phyloP scores from a whole-genome alignment of 2,888 invertebrate genomes.

The Ditula angustiorana region DNA sequence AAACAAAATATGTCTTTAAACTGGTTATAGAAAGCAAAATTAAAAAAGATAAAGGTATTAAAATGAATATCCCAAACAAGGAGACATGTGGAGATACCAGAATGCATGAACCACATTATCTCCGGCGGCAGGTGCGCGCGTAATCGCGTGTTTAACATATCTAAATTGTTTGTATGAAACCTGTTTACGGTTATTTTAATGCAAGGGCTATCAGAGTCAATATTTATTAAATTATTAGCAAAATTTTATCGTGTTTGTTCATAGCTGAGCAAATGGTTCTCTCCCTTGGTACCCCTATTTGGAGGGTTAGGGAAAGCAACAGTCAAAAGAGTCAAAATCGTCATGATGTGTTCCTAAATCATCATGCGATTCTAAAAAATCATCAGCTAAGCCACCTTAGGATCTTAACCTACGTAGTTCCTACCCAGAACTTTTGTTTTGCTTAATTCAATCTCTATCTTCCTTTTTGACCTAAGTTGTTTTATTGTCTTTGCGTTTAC shows the following conservation, averaged over 20 bases:
- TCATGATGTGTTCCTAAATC: no score
- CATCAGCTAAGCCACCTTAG: no score
- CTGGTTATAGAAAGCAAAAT: constrained; percentile 1
- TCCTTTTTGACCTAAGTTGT: no score
- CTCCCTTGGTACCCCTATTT: no score
- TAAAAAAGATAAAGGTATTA: not conserved
- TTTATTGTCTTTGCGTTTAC: no score
- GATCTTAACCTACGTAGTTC: no score
- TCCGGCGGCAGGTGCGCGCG: constrained; percentile 5
- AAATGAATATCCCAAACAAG: not conserved
- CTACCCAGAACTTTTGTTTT: no score
- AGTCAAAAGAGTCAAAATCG: not conserved
- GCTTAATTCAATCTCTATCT: no score
- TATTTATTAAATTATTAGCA: not conserved
- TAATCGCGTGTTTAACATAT: constrained; percentile 13
- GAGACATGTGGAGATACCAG: not conserved
- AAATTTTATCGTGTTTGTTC: not conserved
- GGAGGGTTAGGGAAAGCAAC: not conserved
- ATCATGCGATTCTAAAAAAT: no score
- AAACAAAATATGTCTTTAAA: not conserved
- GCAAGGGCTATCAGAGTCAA: not conserved
- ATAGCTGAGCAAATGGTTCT: not conserved
- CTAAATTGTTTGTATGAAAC: constrained; percentile 10
- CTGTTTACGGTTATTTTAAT: constrained; percentile 5
- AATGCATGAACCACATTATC: constrained; percentile 8